phyloP scores from a whole-genome alignment of 2,113 vertebrate genomes.

The Morone saxatilis region DNA sequence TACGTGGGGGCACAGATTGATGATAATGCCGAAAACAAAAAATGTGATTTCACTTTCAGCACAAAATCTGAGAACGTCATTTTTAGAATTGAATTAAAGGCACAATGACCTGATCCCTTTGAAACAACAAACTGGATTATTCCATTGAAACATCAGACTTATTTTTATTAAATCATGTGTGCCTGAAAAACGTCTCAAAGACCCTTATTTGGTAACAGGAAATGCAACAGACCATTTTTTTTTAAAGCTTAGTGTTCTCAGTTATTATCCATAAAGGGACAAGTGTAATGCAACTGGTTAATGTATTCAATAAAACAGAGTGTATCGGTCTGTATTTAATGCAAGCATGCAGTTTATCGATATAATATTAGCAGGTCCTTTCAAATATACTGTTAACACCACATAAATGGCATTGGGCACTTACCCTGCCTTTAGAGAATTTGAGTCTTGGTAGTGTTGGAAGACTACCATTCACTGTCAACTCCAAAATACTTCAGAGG shows the following conservation, averaged over 20 bases:
- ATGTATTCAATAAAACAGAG: background rate
- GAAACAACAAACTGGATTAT: constrained; percentile 9
- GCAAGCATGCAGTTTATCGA: background rate
- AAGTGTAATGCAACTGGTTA: background rate
- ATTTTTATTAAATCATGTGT: background rate
- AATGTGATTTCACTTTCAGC: constrained; percentile 22
- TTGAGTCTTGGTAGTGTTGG: constrained; percentile 1
- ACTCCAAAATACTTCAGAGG: constrained; percentile 22
- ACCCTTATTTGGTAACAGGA: background rate
- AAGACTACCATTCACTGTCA: constrained; percentile 14
- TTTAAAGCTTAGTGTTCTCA: background rate
- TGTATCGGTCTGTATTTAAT: background rate
- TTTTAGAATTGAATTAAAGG: constrained; percentile 8
- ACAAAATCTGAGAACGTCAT: constrained; percentile 9
- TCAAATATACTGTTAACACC: background rate
- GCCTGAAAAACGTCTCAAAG: constrained; percentile 27
- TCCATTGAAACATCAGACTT: background rate
- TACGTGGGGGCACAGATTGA: background rate
- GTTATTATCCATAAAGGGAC: background rate
- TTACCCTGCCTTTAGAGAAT: constrained; percentile 4
- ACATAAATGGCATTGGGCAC: background rate
- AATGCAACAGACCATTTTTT: constrained; percentile 17
- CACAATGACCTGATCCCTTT: background rate
- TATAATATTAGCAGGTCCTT: constrained; percentile 1
- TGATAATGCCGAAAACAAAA: background rate